phyloP scores from a whole-genome alignment of 2,888 invertebrate genomes.

The Eupithecia exiguata region DNA sequence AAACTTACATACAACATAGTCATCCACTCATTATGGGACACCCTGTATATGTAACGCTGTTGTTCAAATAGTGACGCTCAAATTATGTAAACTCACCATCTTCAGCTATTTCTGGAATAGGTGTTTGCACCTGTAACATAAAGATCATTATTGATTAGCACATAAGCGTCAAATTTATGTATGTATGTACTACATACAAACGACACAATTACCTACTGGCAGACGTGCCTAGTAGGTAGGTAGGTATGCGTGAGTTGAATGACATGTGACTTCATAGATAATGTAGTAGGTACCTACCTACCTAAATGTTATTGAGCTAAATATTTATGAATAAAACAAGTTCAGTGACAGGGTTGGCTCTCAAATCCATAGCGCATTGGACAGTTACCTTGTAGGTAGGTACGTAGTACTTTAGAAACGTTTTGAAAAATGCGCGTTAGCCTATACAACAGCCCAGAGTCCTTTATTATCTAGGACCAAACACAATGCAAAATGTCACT shows the following conservation, averaged over 20 bases:
- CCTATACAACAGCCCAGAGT: no score
- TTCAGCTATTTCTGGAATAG: constrained; percentile 90
- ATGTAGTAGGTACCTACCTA: neutral
- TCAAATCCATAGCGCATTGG: neutral
- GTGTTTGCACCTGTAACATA: constrained; percentile 89
- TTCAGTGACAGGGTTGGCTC: neutral
- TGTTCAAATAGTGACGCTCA: neutral
- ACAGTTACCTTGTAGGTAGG: no score
- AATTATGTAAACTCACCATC: constrained; percentile 84
- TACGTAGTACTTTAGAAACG: no score
- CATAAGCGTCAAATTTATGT: neutral
- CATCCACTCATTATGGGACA: no score
- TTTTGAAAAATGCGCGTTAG: no score
- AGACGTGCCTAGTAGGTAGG: neutral
- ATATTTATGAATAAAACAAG: neutral
- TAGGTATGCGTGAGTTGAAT: neutral
- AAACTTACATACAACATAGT: no score
- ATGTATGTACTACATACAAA: no score
- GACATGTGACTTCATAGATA: neutral
- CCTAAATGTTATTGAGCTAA: constrained; percentile 3
- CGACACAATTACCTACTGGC: neutral
- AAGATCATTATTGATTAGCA: constrained; percentile 21
- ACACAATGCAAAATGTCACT: no score
- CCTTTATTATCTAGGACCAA: no score
- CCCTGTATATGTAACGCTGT: neutral